Conservation (phyloP, 1,140 invertebrate genomes). For the Parapsyche elsis region DNA sequence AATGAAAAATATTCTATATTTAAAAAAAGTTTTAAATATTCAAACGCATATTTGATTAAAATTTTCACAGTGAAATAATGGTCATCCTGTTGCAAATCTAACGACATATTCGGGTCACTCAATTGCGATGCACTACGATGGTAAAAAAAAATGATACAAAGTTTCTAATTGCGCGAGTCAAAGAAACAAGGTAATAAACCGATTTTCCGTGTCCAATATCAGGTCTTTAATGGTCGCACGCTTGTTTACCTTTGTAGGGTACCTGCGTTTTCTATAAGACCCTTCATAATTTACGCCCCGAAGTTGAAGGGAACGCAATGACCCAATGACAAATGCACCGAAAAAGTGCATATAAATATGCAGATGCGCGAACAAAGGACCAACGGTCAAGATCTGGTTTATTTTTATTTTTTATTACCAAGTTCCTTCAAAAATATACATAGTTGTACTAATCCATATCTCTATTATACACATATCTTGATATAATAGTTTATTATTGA, state of each 20-base stretch:
- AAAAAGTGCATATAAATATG: constrained; percentile 15
- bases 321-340: constrained; percentile 32
- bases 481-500: too few relatives aligned
- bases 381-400: constrained; percentile 51
- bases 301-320: not conserved
- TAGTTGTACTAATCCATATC: not conserved
- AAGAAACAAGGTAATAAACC: constrained; percentile 40
- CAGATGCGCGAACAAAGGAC: constrained; percentile 31
- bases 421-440: constrained; percentile 27
- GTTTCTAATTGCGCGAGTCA: constrained; percentile 48
- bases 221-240: constrained; percentile 51
- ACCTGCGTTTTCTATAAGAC: not conserved
- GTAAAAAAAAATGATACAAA: constrained; percentile 42
- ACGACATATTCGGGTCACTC: constrained; percentile 17
- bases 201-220: constrained; percentile 51
- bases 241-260: constrained; percentile 47
- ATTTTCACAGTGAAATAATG: not conserved
- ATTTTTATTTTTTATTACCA: not conserved
- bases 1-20: too few relatives aligned
- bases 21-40: too few relatives aligned
- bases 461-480: too few relatives aligned
- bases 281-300: constrained; percentile 11
- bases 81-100: not conserved
- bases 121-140: not conserved
- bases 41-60: too few relatives aligned